Percentiles rank a stretch among this genome's conserved stretches.
Conservation (phyloP, 2,113 vertebrate species). For the Pseudorhombus dupliciocellatus region DNA sequence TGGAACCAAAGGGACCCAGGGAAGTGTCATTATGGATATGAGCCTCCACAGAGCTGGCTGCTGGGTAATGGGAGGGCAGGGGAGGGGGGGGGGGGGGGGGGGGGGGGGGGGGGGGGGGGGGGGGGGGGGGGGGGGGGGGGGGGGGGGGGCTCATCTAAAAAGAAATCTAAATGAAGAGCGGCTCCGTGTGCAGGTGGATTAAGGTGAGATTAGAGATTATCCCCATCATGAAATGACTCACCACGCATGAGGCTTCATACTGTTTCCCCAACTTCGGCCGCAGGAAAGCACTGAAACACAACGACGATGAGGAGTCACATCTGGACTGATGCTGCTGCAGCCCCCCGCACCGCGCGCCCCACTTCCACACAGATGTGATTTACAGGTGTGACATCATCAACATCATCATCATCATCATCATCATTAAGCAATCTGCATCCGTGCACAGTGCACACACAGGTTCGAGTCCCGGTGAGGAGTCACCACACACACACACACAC, state of each 20-base stretch:
- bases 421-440: conserved; percentile 20
- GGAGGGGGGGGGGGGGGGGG: conserved; percentile 14
- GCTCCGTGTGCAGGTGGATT: conserved; percentile 67
- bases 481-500: neutral
- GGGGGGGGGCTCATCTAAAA: conserved; percentile 56
- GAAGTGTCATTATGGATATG: conserved; percentile 62
- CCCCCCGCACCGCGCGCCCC: neutral
- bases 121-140: conserved; percentile 17
- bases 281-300: conserved; percentile 91
- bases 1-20: conserved; percentile 50
- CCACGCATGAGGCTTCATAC: conserved; percentile 99
- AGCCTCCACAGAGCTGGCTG: conserved; percentile 44
- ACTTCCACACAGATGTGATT: conserved; percentile 5
- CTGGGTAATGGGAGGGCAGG: conserved; percentile 37
- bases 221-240: conserved; percentile 79
- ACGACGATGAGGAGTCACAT: too few species aligned
- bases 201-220: conserved; percentile 65
- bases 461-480: neutral
- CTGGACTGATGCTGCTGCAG: too few species aligned
- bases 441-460: neutral
- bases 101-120: conserved; percentile 11
- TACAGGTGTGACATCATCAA: conserved; percentile 59
- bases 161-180: conserved; percentile 71
- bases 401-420: too few species aligned
- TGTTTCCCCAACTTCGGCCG: conserved; percentile 98